phyloP scores from a whole-genome alignment of 30 jellyfish, hydroid and myxozoan genomes.

The Euphysa ruthae region DNA sequence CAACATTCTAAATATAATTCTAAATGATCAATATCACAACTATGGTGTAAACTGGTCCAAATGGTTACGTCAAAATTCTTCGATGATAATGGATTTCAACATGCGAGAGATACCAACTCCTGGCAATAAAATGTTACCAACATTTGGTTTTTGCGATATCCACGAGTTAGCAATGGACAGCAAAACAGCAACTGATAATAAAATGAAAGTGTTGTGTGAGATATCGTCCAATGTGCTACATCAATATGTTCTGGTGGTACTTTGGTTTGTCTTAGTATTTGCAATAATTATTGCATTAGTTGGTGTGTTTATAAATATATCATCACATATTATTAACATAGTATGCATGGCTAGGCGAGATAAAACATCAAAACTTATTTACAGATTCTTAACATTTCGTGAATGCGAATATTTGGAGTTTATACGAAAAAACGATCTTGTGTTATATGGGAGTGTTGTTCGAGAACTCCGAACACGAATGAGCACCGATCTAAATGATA shows the following conservation, averaged over 20 bases:
- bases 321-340: not conserved
- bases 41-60: constrained; percentile 26
- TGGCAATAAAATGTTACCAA: constrained; percentile 30
- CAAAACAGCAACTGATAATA: not conserved
- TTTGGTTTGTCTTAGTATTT: constrained; percentile 26
- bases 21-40: not conserved
- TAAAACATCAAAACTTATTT: constrained; percentile 3
- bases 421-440: constrained; percentile 22
- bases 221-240: constrained; percentile 18
- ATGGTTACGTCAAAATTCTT: constrained; percentile 16
- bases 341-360: not conserved
- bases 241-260: constrained; percentile 25
- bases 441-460: constrained; percentile 7
- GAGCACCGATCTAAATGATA: not conserved
- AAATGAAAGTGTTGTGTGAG: constrained; percentile 14
- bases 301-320: constrained; percentile 13
- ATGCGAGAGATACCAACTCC: constrained; percentile 20
- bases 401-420: constrained; percentile 36
- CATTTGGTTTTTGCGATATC: constrained; percentile 27
- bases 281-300: constrained; percentile 4
- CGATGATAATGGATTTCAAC: constrained; percentile 16
- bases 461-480: not conserved
- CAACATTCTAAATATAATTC: not conserved
- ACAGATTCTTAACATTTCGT: constrained; percentile 15
- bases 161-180: constrained; percentile 15